These are phyloP conservation scores for Phortica variegata DNA, from an alignment of 1,140 invertebrate genomes.

Conservation along the genomic window DNA sequence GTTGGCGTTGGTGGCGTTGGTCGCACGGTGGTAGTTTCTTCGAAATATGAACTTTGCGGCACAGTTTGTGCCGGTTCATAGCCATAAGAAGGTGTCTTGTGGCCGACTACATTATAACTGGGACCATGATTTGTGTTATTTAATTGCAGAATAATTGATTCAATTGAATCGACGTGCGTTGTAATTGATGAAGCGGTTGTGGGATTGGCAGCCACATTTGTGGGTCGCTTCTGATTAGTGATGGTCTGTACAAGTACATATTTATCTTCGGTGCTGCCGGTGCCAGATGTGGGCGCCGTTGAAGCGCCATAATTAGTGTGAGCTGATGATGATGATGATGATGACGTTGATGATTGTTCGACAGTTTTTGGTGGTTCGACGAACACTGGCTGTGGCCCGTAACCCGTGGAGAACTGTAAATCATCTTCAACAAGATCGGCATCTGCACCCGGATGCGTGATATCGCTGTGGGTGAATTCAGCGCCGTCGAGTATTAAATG, in stretches of 20 bases:
- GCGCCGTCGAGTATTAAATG: constrained; percentile 34
- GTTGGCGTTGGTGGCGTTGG: constrained; percentile 3
- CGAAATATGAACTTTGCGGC: constrained; percentile 1
- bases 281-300: constrained; percentile 2
- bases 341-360: neutral
- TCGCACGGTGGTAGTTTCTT: constrained; percentile 12
- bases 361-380: constrained; percentile 34
- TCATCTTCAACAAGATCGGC: constrained; percentile 49
- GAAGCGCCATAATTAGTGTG: neutral
- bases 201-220: constrained; percentile 18
- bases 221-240: constrained; percentile 22
- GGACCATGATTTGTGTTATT: constrained; percentile 63
- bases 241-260: constrained; percentile 47
- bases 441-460: constrained; percentile 53
- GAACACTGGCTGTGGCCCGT: constrained; percentile 46
- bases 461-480: constrained; percentile 54
- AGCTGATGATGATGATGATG: constrained; percentile 1
- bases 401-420: constrained; percentile 52
- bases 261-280: constrained; percentile 25
- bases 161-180: constrained; percentile 61
- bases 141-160: constrained; percentile 67
- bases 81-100: constrained; percentile 35
- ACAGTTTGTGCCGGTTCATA: constrained; percentile 8
- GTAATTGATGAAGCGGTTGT: constrained; percentile 48
- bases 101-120: constrained; percentile 47